These are phyloP conservation scores for Linnaemya tessellans DNA, from an alignment of 2,888 invertebrate species.

Conservation along the genomic window DNA sequence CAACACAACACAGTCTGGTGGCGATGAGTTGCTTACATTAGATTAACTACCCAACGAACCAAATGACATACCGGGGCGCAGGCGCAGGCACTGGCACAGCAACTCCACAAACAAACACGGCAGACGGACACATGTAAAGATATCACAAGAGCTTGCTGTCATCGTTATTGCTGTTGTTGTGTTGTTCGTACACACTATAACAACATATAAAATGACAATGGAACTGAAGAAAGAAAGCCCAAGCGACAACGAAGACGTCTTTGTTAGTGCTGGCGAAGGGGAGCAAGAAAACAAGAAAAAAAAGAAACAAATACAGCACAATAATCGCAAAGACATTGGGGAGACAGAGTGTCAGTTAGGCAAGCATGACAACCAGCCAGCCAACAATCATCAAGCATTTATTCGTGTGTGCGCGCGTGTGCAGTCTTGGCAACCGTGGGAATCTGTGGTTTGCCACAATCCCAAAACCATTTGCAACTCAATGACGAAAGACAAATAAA, in stretches of 20 bases:
- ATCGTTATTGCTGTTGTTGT: slow-evolving; percentile 27
- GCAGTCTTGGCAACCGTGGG: slow-evolving; percentile 76
- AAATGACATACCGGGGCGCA: slow-evolving; percentile 27
- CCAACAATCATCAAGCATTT: slow-evolving; percentile 60
- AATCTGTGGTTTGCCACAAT: slow-evolving; percentile 78
- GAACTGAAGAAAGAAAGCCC: slow-evolving; percentile 22
- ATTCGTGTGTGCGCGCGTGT: slow-evolving; percentile 75
- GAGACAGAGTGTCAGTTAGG: slow-evolving; percentile 53
- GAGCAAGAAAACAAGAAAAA: no score
- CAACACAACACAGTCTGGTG: slow-evolving; percentile 50
- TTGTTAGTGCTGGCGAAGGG: slow-evolving; percentile 41
- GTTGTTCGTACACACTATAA: slow-evolving; percentile 46
- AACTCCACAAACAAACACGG: background rate
- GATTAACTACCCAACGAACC: slow-evolving; percentile 64
- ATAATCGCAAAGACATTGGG: slow-evolving; percentile 46
- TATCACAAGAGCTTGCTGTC: slow-evolving; percentile 41
- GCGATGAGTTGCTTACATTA: slow-evolving; percentile 70
- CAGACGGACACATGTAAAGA: slow-evolving; percentile 14
- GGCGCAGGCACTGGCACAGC: slow-evolving; percentile 13
- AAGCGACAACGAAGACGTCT: slow-evolving; percentile 58
- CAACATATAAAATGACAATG: slow-evolving; percentile 38
- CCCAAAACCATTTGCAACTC: slow-evolving; percentile 78
- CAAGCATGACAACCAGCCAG: slow-evolving; percentile 10
- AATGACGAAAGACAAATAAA: slow-evolving; percentile 73
- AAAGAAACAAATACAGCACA: slow-evolving; percentile 14